Evolutionary conservation across 2,797 vertebrate genomes (phyloP), one percentile per base, ranked within the genome.

Genomic region (Alexandromys oeconomus): DNA sequence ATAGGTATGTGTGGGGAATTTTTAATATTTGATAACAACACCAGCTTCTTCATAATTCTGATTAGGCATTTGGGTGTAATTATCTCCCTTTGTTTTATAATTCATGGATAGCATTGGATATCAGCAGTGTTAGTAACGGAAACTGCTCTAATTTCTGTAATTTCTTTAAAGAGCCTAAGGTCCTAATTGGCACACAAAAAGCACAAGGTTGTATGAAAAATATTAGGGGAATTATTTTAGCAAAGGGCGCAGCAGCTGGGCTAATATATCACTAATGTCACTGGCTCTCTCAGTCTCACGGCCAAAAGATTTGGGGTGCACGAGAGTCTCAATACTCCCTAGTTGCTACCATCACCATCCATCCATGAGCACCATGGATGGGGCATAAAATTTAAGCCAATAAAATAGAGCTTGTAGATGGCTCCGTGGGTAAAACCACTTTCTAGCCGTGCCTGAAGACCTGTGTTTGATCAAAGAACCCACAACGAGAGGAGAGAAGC

Each of bases 1-100:
- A 79, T 57, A 34, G 61, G 34, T 87, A n/a, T 86, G 2, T n/a
- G 71, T 59, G 29, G 74, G 59, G 31, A 67, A 93, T 51, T 91
- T 94, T 97, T 89, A 95, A 94, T 90, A 65, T 84, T 67, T 78
- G 61, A 87, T 89, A 92, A 92, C 96, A 23, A 23, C 67, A 19
- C 4, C 59, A 80, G 23, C 40, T 87, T 89, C 61, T 86, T 82
- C 69, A 27, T 69, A 69, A 65, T 59, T 94, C 63, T 94, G 88
- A 77, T 92, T 65, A 88, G 84, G 96, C 85, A 76, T 85, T 88
- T 87, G 69, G 34, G 73, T n/a, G 17, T 82, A 91, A 93, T 93
- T 81, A 71, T 69, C 54, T 92, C 91, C 80, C 54, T 90, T 95
- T 88, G 76, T 87, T 94, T 10, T 91, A 61, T 94, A 93, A 92